Conservation (phyloP, 2,113 vertebrate species). For the Cettia cetti region DNA sequence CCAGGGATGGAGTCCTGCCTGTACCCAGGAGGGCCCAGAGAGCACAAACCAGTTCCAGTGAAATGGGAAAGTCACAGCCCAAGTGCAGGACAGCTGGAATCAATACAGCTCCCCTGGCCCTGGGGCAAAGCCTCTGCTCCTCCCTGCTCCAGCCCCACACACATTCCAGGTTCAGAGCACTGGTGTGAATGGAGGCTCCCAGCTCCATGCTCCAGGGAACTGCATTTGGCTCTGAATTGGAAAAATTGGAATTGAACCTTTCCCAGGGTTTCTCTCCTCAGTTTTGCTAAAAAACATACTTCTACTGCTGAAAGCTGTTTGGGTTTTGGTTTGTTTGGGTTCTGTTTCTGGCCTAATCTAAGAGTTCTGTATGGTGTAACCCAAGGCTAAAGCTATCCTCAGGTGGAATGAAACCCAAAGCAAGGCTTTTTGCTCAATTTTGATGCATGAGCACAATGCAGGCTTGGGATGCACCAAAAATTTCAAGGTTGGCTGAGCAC, state of each 20-base stretch:
- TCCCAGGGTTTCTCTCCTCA: neutral
- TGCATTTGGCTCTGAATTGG: neutral
- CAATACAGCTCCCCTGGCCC: fast-evolving
- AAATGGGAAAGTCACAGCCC: neutral
- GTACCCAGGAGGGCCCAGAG: neutral
- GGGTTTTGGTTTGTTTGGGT: neutral
- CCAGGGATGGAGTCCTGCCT: neutral
- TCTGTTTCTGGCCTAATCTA: neutral
- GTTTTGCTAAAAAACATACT: neutral
- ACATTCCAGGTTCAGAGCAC: neutral
- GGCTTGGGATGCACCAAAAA: neutral
- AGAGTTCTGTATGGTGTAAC: neutral
- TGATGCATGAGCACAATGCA: neutral
- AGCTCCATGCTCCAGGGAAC: neutral
- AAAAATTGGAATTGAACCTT: neutral
- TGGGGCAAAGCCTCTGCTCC: neutral
- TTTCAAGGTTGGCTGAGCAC: neutral
- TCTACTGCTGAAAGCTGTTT: neutral
- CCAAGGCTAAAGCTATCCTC: neutral
- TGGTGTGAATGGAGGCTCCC: fast-evolving
- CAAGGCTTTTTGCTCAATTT: neutral
- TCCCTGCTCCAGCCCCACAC: neutral
- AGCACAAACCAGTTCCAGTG: neutral
- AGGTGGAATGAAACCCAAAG: neutral
- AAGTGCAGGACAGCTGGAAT: neutral